Evolutionary conservation across 2,113 vertebrate genomes (phyloP).

Genomic region (Pseudopipra pipra): DNA sequence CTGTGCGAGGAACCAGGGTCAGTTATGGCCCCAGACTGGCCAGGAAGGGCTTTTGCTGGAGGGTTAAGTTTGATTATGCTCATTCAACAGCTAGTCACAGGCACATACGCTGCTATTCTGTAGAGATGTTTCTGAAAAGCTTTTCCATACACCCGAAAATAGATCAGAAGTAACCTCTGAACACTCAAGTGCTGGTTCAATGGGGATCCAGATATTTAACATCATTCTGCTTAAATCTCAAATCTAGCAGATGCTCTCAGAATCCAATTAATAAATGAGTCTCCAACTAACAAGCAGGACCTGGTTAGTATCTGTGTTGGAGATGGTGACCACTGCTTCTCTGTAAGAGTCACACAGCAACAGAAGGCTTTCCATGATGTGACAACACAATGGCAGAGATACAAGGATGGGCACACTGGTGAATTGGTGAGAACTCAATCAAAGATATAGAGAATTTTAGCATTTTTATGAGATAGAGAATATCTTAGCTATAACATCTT

Average conservation of each 20-base stretch:
- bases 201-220: not conserved
- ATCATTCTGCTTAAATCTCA: not conserved
- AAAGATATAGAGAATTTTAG: not conserved
- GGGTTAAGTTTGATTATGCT: not conserved
- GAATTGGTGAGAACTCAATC: not conserved
- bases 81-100: not conserved
- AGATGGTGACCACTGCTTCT: not conserved
- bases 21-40: not conserved
- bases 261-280: not conserved
- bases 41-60: not conserved
- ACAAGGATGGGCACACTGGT: rapidly evolving
- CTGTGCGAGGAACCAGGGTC: not conserved
- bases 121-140: not conserved
- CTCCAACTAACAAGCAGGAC: not conserved
- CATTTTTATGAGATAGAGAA: not conserved
- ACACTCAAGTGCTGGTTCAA: not conserved
- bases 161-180: not conserved
- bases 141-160: not conserved
- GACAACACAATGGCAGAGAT: not conserved
- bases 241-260: not conserved
- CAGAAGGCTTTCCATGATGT: not conserved
- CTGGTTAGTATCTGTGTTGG: not conserved
- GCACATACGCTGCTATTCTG: rapidly evolving
- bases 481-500: not conserved
- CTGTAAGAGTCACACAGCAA: not conserved